Evolutionary conservation across 1,140 invertebrate genomes (phyloP), one percentile per base, ranked within the genome.

Genomic region (Bemisia tabaci): DNA sequence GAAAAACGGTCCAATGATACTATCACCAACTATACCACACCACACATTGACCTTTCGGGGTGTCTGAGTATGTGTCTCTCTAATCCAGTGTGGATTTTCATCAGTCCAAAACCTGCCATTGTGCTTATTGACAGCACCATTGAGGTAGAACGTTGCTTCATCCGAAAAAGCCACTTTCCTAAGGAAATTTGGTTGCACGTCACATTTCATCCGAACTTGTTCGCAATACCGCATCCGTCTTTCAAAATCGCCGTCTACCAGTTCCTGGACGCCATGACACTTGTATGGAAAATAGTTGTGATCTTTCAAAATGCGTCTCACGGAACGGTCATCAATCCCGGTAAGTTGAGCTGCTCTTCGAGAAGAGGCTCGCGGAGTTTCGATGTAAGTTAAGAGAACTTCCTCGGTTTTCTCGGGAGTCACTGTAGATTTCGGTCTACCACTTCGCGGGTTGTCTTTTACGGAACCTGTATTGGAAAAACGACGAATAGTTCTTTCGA

Each of bases 1-100:
- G 64, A 77, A 75, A 63, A 73, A 76, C 23, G 72, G 73, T 27
- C 75, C 72, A 70, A 74, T 73, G 67, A 74, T 69, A 66, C 71
- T 39, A 12, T 26, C 64, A 58, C 60, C 60, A 64, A 64, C 65
- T 48, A 68, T 1, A 11, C 23, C 63, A 22, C 63, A 65, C 64
- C 64, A 68, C 60, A 65, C 67, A 26, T 62, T 9, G 60, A 12
- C 58, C 24, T 33, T 65, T 65, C 1, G n/a, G 64, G 64, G 65
- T 9, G 5, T 48, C 17, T 68, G 67, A 59, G 65, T 39, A 64
- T 39, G 48, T 64, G 24, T 25, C 26, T 67, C 39, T 24, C 22
- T 2, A 12, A 59, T 65, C 24, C 21, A n/a, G n/a, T 25, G 22
- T 59, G 64, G 58, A 21, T 65, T 58, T 39, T 65, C 39, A 59